Evolutionary conservation across 2,888 invertebrate species (phyloP), one percentile per base, ranked within the genome.

Genomic region (Habrosyne pyritoides): DNA sequence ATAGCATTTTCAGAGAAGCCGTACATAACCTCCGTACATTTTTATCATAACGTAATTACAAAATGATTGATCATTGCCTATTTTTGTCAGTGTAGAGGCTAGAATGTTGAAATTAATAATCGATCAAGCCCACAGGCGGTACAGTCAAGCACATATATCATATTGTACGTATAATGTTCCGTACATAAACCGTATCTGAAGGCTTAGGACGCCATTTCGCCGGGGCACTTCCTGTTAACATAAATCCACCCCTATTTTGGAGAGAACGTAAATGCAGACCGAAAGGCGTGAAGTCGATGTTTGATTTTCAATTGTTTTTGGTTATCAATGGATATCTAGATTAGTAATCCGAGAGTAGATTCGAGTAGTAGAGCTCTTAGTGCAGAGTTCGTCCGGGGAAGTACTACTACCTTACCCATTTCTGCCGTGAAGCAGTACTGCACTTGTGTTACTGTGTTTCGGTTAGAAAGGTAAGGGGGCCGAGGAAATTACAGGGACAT

Each of bases 221-320:
- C 76, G 79, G 83, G 84, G 78, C 81, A 86, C 87, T 88, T 89
- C 87, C 89, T 84, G 84, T 83, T 87, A 81, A 84, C 89, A 84
- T 87, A 88, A 90, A 89, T 87, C 88, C 85, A 83, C 86, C 87
- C 85, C 78, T 76, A 81, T 82, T 80, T 75, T 70, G 77, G 65
- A 77, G 73, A 72, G 74, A 70, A 67, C 64, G 60, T 61, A 66
- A 21, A 18, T 12, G 69, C 58, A 60, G 62, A 64, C 18, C 50
- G 67, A 69, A 69, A 74, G 60, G 61, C 55, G 62, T 74, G 59
- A 66, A 75, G 79, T 64, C 53, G 66, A 61, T 62, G 58, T 65
- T 64, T 61, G 57, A 54, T 55, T 67, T 67, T 57, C 53, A 14
- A 33, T 55, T 49, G 57, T 61, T 66, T 69, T 66, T 71, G 8